Percentiles rank a stretch among this genome's conserved stretches.
Conservation (phyloP, 92 coral and sea anemone species). For the Hydrozoanthus gracilis region DNA sequence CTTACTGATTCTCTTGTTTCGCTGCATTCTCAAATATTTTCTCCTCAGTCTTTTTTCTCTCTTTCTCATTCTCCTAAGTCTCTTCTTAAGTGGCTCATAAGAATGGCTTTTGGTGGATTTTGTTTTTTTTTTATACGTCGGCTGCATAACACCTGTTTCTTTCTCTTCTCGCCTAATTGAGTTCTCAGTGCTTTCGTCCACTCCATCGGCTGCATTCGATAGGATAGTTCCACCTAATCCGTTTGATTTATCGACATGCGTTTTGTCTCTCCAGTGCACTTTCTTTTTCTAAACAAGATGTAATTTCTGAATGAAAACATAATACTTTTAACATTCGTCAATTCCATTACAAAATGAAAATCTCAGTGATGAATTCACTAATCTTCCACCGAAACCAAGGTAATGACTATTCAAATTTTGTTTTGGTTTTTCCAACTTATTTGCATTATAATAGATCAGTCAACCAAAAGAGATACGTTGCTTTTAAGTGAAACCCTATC, state of each 20-base stretch:
- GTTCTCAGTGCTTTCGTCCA: slow-evolving; percentile 9
- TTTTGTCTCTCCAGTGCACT: background rate
- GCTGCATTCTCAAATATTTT: slow-evolving; percentile 1
- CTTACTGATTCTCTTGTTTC: slow-evolving; percentile 11
- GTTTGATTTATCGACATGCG: slow-evolving; percentile 14
- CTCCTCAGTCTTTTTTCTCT: background rate
- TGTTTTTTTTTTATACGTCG: background rate
- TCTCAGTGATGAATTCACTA: too few species aligned
- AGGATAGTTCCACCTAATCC: slow-evolving; percentile 17
- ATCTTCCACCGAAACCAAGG: background rate
- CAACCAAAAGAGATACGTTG: background rate
- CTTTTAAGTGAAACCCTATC: background rate
- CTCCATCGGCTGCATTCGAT: slow-evolving; percentile 14
- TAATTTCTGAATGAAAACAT: background rate
- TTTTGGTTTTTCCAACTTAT: background rate
- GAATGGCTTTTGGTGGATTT: background rate
- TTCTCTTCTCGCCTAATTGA: background rate
- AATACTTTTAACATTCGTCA: background rate
- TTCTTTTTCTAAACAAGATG: slow-evolving; percentile 30
- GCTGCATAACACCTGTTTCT: background rate
- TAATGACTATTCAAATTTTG: background rate
- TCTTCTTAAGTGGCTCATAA: slow-evolving; percentile 12
- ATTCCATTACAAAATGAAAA: background rate
- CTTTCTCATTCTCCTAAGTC: slow-evolving; percentile 16
- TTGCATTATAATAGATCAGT: slow-evolving; percentile 25